A percentile compares a stretch with the other conserved stretches of the same genome.
These are phyloP conservation scores for Alouatta palliata DNA, from an alignment of 2,113 vertebrate genomes.

Conservation along the genomic window DNA sequence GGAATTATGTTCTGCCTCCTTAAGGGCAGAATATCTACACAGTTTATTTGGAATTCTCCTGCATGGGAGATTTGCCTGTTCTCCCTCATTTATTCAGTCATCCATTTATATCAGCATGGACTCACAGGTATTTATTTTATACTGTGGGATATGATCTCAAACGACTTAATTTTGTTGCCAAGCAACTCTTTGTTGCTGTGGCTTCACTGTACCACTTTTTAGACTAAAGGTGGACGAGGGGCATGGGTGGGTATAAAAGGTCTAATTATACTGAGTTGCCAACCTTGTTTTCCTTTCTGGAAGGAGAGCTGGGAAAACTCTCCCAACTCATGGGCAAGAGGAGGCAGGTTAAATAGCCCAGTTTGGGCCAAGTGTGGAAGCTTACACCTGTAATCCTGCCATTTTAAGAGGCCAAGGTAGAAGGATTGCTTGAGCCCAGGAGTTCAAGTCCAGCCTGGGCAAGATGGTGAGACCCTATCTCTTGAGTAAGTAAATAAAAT, in stretches of 20 bases:
- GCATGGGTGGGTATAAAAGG: not conserved
- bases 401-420: no score
- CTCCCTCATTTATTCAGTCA: not conserved
- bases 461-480: no score
- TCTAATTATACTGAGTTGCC: not conserved
- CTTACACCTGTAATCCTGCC: no score
- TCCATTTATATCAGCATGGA: not conserved
- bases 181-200: not conserved
- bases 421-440: no score
- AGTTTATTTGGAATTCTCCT: not conserved
- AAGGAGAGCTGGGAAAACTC: not conserved
- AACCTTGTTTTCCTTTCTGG: constrained; percentile 4
- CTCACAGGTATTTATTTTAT: not conserved
- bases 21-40: not conserved
- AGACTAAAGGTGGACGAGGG: not conserved
- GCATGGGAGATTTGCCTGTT: not conserved
- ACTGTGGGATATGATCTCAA: not conserved
- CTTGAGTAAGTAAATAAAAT: not conserved
- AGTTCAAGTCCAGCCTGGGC: no score
- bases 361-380: not conserved
- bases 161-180: not conserved
- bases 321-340: not conserved
- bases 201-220: not conserved
- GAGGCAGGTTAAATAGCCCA: not conserved
- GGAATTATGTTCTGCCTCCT: not conserved